phyloP scores from a whole-genome alignment of 2,113 vertebrate species.

The Tyto alba region DNA sequence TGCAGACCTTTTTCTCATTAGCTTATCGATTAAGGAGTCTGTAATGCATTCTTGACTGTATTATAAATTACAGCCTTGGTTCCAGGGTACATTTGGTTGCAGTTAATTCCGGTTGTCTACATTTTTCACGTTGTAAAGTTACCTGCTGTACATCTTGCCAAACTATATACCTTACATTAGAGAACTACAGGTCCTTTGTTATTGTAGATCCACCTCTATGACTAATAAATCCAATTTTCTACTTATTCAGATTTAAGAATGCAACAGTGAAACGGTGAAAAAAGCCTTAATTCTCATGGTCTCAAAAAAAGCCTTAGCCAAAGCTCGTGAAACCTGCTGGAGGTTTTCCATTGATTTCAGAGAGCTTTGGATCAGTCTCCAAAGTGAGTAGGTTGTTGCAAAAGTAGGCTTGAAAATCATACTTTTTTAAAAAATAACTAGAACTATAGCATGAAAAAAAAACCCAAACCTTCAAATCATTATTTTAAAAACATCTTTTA shows the following conservation, averaged over 20 bases:
- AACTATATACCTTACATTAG: not conserved
- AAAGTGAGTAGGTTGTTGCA: not conserved
- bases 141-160: slow-evolving; percentile 22
- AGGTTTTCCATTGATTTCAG: not conserved
- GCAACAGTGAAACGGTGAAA: not conserved
- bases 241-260: not conserved
- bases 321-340: not conserved
- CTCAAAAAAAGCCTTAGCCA: not conserved
- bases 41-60: slow-evolving; percentile 5
- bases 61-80: slow-evolving; percentile 22
- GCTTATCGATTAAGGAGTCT: slow-evolving; percentile 24
- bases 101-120: slow-evolving; percentile 2
- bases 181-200: not conserved
- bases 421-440: not conserved
- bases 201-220: not conserved
- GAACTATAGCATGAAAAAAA: not conserved
- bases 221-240: slow-evolving; percentile 13
- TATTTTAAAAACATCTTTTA: not conserved
- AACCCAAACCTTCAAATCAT: not conserved
- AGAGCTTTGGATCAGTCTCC: not conserved
- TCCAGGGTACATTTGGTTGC: slow-evolving; percentile 22
- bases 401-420: not conserved
- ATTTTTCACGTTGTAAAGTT: slow-evolving; percentile 33
- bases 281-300: not conserved
- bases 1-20: slow-evolving; percentile 43